These are phyloP conservation scores for Egretta garzetta DNA, from an alignment of 2,113 vertebrate genomes.

Conservation along the genomic window DNA sequence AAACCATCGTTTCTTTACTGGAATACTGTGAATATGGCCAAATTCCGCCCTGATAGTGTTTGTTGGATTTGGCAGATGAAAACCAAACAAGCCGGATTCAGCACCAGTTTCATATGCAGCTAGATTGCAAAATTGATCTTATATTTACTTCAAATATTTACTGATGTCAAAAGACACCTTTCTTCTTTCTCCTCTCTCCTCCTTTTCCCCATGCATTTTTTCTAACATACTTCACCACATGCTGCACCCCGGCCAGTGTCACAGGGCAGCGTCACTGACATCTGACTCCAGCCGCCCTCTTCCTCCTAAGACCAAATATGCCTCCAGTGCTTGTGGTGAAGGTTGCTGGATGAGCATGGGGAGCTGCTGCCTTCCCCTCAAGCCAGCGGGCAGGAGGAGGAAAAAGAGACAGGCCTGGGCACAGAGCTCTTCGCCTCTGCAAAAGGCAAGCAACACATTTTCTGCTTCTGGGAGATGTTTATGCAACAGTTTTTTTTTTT, in stretches of 20 bases:
- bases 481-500: not conserved
- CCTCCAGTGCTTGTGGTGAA: accelerated
- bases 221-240: accelerated
- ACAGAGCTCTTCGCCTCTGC: not conserved
- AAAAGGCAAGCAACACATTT: not conserved
- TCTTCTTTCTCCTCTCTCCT: not conserved
- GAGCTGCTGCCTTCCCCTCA: not conserved
- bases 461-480: not conserved
- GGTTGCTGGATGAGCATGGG: not conserved
- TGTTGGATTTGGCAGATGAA: constrained; percentile 55
- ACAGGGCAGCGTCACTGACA: not conserved
- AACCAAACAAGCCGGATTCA: constrained; percentile 42
- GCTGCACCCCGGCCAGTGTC: accelerated
- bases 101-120: not conserved
- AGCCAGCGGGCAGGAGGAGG: not conserved
- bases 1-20: not conserved
- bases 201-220: not conserved
- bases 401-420: not conserved
- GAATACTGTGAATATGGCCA: not conserved
- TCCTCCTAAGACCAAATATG: not conserved
- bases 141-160: constrained; percentile 34
- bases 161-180: not conserved
- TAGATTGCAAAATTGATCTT: not conserved
- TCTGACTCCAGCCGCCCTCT: not conserved
- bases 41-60: constrained; percentile 22